Conservation (phyloP, 1,140 invertebrate genomes). For the Neomicropteryx cornuta region DNA sequence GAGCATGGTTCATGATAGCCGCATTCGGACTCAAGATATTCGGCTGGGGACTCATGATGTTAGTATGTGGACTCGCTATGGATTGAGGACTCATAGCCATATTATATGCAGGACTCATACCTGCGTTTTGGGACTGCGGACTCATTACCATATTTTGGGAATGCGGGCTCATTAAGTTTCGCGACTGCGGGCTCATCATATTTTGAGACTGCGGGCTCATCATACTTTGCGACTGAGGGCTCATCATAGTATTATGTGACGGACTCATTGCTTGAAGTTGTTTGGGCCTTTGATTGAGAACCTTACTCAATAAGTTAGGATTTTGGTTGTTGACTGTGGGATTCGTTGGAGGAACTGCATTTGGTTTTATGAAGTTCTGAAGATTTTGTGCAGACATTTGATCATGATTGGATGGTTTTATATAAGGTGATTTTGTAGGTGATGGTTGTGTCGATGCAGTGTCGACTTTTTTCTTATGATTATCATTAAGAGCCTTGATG, state of each 20-base stretch:
- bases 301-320: too few relatives aligned
- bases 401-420: too few relatives aligned
- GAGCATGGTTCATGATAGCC: conserved; percentile 16
- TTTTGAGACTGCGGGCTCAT: conserved; percentile 25
- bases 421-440: too few relatives aligned
- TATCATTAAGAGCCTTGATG: too few relatives aligned
- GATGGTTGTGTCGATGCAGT: too few relatives aligned
- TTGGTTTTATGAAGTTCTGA: too few relatives aligned
- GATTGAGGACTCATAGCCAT: conserved; percentile 31
- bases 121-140: conserved; percentile 14
- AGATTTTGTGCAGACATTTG: too few relatives aligned
- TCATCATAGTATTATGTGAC: conserved; percentile 21
- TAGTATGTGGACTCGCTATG: conserved; percentile 34
- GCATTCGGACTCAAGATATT: conserved; percentile 35
- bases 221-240: conserved; percentile 25
- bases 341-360: too few relatives aligned
- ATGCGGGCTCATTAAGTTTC: conserved; percentile 29
- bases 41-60: conserved; percentile 35
- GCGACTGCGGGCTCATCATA: conserved; percentile 31
- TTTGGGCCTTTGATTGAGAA: too few relatives aligned
- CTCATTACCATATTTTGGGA: conserved; percentile 23
- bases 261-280: too few relatives aligned
- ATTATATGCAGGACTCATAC: conserved; percentile 8
- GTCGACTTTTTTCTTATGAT: too few relatives aligned
- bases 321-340: too few relatives aligned